Evolutionary conservation across 2,113 vertebrate genomes (phyloP).

Genomic region (Tringa solitaria): DNA sequence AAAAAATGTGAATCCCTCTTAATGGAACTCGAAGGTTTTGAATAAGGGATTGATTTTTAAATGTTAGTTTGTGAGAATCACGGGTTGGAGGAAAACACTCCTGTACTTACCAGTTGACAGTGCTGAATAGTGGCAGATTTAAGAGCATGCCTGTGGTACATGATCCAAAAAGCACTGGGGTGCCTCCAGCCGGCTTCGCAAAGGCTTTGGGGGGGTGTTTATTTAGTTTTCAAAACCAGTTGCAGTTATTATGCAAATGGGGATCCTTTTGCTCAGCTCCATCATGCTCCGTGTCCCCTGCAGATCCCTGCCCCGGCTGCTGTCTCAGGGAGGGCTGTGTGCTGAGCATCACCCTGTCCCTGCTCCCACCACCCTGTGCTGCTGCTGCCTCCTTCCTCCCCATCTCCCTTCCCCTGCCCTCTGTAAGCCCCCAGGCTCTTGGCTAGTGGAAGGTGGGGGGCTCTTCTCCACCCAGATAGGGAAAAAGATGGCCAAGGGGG

Average conservation of each 20-base stretch:
- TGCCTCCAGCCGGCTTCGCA: background rate
- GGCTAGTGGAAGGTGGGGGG: background rate
- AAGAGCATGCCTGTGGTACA: rapidly evolving
- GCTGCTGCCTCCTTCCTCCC: background rate
- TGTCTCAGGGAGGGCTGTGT: background rate
- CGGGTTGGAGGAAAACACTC: background rate
- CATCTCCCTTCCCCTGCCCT: too few species aligned
- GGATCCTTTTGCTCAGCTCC: too few species aligned
- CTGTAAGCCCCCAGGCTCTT: background rate
- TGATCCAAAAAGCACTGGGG: background rate
- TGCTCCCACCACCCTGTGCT: rapidly evolving
- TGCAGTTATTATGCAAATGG: rapidly evolving
- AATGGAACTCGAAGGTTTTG: background rate
- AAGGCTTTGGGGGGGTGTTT: too few species aligned
- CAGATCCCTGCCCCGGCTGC: rapidly evolving
- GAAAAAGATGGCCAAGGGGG: rapidly evolving
- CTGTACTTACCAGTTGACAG: background rate
- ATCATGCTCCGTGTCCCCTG: background rate
- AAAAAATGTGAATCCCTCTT: background rate
- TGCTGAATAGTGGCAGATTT: background rate
- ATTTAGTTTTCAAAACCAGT: background rate
- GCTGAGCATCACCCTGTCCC: background rate
- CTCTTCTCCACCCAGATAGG: too few species aligned
- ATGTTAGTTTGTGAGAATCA: background rate
- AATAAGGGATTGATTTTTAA: background rate